Evolutionary conservation across 2,888 invertebrate genomes (phyloP).

Genomic region (Leptopilina syphax): DNA sequence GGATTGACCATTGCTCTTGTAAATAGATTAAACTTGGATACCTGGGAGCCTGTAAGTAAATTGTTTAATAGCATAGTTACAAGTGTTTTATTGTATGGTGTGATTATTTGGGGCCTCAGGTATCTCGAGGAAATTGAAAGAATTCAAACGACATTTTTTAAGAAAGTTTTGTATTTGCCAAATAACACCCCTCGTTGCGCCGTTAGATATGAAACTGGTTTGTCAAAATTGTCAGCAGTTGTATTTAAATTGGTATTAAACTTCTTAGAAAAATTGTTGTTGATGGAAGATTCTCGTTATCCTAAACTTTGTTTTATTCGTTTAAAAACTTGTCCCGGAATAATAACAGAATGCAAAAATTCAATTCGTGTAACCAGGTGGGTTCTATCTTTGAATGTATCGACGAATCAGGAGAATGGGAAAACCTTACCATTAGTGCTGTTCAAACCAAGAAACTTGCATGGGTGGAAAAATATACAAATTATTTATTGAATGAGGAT

Average conservation of each 20-base stretch:
- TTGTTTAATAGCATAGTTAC: constrained; percentile 15
- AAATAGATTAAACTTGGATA: constrained; percentile 9
- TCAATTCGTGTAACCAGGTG: neutral
- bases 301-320: neutral
- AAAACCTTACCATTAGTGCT: neutral
- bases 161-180: constrained; percentile 21
- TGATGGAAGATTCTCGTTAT: neutral
- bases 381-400: neutral
- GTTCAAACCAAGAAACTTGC: neutral
- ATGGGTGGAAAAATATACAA: neutral
- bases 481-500: neutral
- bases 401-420: neutral
- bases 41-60: constrained; percentile 17
- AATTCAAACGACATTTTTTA: constrained; percentile 9
- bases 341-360: neutral
- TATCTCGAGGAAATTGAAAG: neutral
- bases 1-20: neutral
- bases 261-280: constrained; percentile 2
- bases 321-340: neutral
- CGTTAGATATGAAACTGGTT: constrained; percentile 17
- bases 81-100: constrained; percentile 1
- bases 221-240: constrained; percentile 18
- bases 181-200: constrained; percentile 7
- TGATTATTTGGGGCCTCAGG: constrained; percentile 3
- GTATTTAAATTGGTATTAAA: constrained; percentile 18